These are phyloP conservation scores for Hesperophylax magnus DNA, from an alignment of 1,140 invertebrate species.

Conservation along the genomic window DNA sequence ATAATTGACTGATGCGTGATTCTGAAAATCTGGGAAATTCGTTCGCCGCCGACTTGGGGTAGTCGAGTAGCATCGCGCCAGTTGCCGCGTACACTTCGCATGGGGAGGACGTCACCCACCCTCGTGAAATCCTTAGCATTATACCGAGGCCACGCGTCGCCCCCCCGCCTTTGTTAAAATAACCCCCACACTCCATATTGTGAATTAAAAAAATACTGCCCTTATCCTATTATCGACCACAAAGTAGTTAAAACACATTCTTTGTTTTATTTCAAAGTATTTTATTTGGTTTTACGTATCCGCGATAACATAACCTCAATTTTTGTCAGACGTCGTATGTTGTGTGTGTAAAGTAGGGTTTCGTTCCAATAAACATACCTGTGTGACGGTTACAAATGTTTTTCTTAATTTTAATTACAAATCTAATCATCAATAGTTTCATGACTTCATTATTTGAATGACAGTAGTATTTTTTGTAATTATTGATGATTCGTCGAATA, in stretches of 20 bases:
- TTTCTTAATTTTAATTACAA: too few species aligned
- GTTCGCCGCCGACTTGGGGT: background rate
- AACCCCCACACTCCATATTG: background rate
- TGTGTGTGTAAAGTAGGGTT: background rate
- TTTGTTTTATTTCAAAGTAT: too few species aligned
- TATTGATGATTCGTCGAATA: too few species aligned
- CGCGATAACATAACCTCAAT: conserved; percentile 3
- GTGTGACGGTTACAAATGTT: too few species aligned
- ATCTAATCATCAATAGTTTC: too few species aligned
- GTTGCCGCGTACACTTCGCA: conserved; percentile 3
- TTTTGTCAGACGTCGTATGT: background rate
- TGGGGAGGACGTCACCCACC: conserved; percentile 26
- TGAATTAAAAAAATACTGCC: conserved; percentile 60
- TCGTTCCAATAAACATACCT: too few species aligned
- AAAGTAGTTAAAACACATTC: too few species aligned
- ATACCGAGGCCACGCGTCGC: conserved; percentile 32
- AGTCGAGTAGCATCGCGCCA: conserved; percentile 4
- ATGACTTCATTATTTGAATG: too few species aligned
- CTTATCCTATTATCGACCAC: conserved; percentile 55
- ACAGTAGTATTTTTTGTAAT: too few species aligned
- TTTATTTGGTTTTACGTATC: background rate
- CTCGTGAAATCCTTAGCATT: conserved; percentile 18
- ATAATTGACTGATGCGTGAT: background rate
- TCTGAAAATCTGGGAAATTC: background rate
- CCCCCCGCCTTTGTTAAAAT: conserved; percentile 34